Percentiles rank a stretch among this genome's conserved stretches.
phyloP scores from a whole-genome alignment of 2,888 invertebrate genomes.

The Argyresthia albistria region DNA sequence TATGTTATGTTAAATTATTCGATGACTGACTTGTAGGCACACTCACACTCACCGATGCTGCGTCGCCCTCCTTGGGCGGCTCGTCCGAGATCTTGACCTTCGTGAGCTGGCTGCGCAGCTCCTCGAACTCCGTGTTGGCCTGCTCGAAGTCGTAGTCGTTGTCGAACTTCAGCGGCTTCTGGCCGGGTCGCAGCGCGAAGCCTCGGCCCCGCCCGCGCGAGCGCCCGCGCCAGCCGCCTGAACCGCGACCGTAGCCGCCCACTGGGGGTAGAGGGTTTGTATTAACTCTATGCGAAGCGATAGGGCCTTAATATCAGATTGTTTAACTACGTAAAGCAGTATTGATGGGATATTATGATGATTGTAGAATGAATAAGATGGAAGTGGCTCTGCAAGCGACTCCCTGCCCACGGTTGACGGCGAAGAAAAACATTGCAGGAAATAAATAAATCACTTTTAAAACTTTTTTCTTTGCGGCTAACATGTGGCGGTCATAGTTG shows the following conservation, averaged over 20 bases:
- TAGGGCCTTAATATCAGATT: no score
- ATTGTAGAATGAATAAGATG: no score
- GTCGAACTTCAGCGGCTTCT: slow-evolving; percentile 91
- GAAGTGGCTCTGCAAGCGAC: no score
- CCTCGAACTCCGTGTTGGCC: slow-evolving; percentile 97
- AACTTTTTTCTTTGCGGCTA: no score
- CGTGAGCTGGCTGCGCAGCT: slow-evolving; percentile 87
- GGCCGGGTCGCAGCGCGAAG: slow-evolving; percentile 57
- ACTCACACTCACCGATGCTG: background rate
- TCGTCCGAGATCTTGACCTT: slow-evolving; percentile 84
- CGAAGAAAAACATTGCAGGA: no score
- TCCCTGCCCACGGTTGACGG: no score
- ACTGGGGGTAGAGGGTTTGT: background rate
- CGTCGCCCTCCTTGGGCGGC: slow-evolving; percentile 45
- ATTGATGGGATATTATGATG: no score
- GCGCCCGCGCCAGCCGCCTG: slow-evolving; percentile 50
- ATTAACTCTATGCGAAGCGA: background rate
- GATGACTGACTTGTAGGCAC: no score
- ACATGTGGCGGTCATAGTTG: no score
- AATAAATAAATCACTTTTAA: no score
- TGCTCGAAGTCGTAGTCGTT: slow-evolving; percentile 99
- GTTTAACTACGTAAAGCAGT: no score
- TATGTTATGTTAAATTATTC: no score
- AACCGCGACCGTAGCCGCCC: slow-evolving; percentile 46
- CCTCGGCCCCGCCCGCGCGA: slow-evolving; percentile 58